Conservation (phyloP, 2,888 invertebrate genomes). For the Cacoxenus indagator region DNA sequence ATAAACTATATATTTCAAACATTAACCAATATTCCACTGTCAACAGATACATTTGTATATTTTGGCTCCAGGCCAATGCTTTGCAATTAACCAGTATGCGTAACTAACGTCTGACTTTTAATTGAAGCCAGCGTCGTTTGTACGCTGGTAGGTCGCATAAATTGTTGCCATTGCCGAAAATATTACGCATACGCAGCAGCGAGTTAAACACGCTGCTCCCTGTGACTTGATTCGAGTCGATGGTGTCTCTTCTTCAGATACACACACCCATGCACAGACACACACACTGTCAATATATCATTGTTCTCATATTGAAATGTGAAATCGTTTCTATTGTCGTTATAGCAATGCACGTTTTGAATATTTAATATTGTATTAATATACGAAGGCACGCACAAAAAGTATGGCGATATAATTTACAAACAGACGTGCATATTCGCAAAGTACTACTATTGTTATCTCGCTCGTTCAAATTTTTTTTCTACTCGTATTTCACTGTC, state of each 20-base stretch:
- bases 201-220: neutral
- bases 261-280: neutral
- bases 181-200: slow-evolving; percentile 17
- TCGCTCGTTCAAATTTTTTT: neutral
- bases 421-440: neutral
- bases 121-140: neutral
- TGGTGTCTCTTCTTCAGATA: neutral
- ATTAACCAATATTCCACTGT: neutral
- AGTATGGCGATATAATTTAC: neutral
- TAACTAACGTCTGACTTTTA: slow-evolving; percentile 1
- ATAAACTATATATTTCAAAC: neutral
- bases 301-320: slow-evolving; percentile 34
- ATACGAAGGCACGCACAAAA: neutral
- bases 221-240: neutral
- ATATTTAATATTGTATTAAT: slow-evolving; percentile 16
- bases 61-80: neutral
- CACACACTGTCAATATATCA: neutral
- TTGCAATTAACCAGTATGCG: slow-evolving; percentile 51
- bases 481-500: neutral
- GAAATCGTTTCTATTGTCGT: slow-evolving; percentile 62
- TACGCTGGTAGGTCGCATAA: slow-evolving; percentile 30
- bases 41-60: neutral
- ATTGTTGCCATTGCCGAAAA: slow-evolving; percentile 19
- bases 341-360: slow-evolving; percentile 48
- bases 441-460: neutral